Base-by-base conservation (phyloP, 2,888 invertebrate species). In the Iphiclides podalirius region DNA sequence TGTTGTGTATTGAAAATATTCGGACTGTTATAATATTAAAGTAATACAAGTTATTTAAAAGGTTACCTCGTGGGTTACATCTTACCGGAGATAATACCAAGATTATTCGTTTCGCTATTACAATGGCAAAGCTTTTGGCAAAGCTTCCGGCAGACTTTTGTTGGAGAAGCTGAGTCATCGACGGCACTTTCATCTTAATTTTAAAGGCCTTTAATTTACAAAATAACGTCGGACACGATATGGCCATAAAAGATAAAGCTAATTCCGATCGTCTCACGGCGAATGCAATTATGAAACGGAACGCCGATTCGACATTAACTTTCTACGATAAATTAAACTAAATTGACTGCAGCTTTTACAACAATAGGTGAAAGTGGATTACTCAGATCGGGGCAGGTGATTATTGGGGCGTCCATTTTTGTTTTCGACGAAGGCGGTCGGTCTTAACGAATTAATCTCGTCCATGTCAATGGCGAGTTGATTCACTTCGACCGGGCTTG, bases 391-490 rank as follows among this genome's bases (percentile, higher is more conserved):
- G 66, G 72, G 68, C 75, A 72, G 67, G 66, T 63, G 65, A 72
- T 73, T 69, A 72, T 60, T 64, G 66, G 55, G 57, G 63, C 54
- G 70, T 20, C 4, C 6, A 3, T 20, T 20, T 20, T 3, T 20
- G 20, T 6, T 20, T 55, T 60, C 64, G 53, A 66, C 63, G 72
- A 74, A 79, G 76, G 68, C 63, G 58, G 68, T 49, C 49, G 38
- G 44, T 72, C 73, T 75, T 69, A 69, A 72, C 73, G 68, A 77
- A 80, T 81, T 83, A 81, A 82, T 81, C 66, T n/a, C 66, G 66
- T 64, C 59, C 69, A 62, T 72, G 69, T 75, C 71, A 64, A 69
- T 55, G 58, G 23, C 53, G 56, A 63, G 56, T 57, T 59, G 66
- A 68, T 71, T 75, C 70, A 68, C 61, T 71, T 68, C 68, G 65